phyloP scores from a whole-genome alignment of 2,888 invertebrate genomes.

The Epinotia nisella region DNA sequence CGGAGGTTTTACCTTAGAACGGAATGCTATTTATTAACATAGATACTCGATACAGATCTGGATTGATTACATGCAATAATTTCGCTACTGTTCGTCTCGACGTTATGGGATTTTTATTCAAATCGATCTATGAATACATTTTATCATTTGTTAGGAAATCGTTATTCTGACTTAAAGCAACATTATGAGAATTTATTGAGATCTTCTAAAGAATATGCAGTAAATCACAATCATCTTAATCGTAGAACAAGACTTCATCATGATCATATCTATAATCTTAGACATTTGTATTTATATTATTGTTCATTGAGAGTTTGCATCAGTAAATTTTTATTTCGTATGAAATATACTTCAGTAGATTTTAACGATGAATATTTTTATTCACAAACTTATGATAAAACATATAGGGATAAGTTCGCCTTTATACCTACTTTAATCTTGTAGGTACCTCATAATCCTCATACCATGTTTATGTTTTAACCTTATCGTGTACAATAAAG shows the following conservation, averaged over 20 bases:
- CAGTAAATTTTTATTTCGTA: no score
- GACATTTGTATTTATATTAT: not conserved
- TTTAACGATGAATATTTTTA: not conserved
- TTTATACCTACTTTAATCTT: no score
- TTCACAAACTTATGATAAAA: no score
- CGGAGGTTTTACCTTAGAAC: constrained; percentile 11
- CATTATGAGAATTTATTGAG: constrained; percentile 30
- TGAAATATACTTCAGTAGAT: not conserved
- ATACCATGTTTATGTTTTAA: no score
- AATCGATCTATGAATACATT: constrained; percentile 37
- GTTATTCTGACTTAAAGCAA: constrained; percentile 28
- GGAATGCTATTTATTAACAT: constrained; percentile 32
- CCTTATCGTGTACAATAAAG: no score
- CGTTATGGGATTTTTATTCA: constrained; percentile 42
- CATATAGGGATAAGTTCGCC: no score
- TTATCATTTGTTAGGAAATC: constrained; percentile 38
- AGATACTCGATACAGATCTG: constrained; percentile 36
- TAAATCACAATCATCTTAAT: constrained; percentile 10
- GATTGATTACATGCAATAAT: constrained; percentile 30
- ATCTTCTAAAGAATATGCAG: constrained; percentile 20
- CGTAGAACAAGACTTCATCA: not conserved
- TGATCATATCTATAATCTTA: not conserved
- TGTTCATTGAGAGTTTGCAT: not conserved
- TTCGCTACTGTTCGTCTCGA: constrained; percentile 38
- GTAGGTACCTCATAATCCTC: no score